A percentile compares a stretch with the other conserved stretches of the same genome.
phyloP scores from a whole-genome alignment of 2,113 vertebrate species.

The Kryptolebias marmoratus region DNA sequence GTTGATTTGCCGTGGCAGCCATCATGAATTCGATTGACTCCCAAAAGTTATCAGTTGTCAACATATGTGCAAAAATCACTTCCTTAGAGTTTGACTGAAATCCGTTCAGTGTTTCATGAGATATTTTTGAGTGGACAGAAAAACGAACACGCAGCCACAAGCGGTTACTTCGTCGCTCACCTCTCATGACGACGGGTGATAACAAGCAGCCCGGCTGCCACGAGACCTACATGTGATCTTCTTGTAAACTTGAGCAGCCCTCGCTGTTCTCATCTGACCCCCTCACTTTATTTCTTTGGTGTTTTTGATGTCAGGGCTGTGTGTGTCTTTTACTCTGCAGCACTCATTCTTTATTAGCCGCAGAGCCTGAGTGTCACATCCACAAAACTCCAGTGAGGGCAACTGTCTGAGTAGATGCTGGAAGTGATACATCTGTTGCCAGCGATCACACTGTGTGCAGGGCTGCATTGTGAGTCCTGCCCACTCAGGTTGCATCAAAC shows the following conservation, averaged over 20 bases:
- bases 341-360: slow-evolving; percentile 36
- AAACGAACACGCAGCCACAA: too few relatives aligned
- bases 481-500: slow-evolving; percentile 55
- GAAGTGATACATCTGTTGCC: slow-evolving; percentile 26
- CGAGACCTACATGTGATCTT: neutral
- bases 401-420: slow-evolving; percentile 44
- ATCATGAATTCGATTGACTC: too few relatives aligned
- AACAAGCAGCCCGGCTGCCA: neutral
- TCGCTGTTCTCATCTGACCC: slow-evolving; percentile 23
- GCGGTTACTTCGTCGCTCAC: too few relatives aligned
- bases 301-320: slow-evolving; percentile 24
- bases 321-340: slow-evolving; percentile 26
- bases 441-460: slow-evolving; percentile 38
- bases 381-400: slow-evolving; percentile 35
- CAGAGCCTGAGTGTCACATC: slow-evolving; percentile 16
- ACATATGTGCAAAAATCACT: too few relatives aligned
- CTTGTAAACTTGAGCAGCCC: slow-evolving; percentile 3
- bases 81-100: too few relatives aligned
- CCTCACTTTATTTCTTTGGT: slow-evolving; percentile 4
- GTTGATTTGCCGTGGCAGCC: too few relatives aligned
- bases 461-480: slow-evolving; percentile 32
- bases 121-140: too few relatives aligned
- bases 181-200: neutral
- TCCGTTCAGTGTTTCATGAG: too few relatives aligned
- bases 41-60: too few relatives aligned